Conservation (phyloP, 2,797 vertebrate species). For the Neostethus bicornis region DNA sequence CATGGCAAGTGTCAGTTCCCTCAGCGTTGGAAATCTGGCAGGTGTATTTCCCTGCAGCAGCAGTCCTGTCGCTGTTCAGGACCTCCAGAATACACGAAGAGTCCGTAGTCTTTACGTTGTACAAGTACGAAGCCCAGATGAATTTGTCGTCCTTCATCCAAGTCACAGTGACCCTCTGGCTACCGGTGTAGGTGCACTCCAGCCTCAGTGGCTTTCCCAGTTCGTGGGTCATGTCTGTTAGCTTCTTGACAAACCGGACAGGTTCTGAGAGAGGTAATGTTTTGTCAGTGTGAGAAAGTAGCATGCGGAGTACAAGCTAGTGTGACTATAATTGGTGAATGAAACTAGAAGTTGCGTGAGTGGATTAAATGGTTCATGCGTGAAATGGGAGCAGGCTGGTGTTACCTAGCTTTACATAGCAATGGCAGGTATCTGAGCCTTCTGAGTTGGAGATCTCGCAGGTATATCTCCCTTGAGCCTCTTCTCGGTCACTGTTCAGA, state of each 20-base stretch:
- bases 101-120: slow-evolving; percentile 84
- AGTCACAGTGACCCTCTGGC: slow-evolving; percentile 84
- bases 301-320: slow-evolving; percentile 4
- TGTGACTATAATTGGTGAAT: slow-evolving; percentile 11
- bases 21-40: slow-evolving; percentile 88
- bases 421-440: slow-evolving; percentile 66
- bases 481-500: slow-evolving; percentile 78
- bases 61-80: slow-evolving; percentile 76
- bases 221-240: slow-evolving; percentile 81
- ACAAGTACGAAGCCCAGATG: slow-evolving; percentile 85
- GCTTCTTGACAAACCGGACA: slow-evolving; percentile 85
- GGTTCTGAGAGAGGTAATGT: slow-evolving; percentile 67
- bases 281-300: slow-evolving; percentile 14
- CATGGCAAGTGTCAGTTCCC: slow-evolving; percentile 62
- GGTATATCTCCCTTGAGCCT: slow-evolving; percentile 85
- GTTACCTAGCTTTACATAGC: slow-evolving; percentile 55
- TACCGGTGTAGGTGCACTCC: slow-evolving; percentile 84
- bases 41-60: slow-evolving; percentile 85
- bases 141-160: slow-evolving; percentile 87
- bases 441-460: slow-evolving; percentile 86
- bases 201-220: slow-evolving; percentile 86
- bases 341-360: slow-evolving; percentile 18
- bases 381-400: slow-evolving; percentile 13
- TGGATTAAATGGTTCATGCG: slow-evolving; percentile 18
- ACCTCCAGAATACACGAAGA: slow-evolving; percentile 80